A percentile compares a stretch with the other conserved stretches of the same genome.
Conservation (phyloP, 2,797 vertebrate genomes). For the Danio choprae region DNA sequence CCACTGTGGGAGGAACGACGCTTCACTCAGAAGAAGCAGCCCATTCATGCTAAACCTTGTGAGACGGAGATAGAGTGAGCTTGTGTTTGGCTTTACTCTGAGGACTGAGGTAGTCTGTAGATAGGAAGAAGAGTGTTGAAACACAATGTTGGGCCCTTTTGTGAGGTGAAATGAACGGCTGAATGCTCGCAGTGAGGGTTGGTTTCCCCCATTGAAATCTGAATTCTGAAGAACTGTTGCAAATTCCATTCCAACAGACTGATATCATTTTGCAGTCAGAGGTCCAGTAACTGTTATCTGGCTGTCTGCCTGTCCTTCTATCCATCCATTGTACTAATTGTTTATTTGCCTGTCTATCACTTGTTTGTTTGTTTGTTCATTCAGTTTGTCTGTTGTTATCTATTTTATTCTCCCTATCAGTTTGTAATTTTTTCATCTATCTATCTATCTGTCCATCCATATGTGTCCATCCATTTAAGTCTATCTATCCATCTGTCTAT, state of each 20-base stretch:
- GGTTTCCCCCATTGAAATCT: background rate
- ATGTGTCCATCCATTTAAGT: background rate
- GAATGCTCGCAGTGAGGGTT: background rate
- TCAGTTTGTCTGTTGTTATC: background rate
- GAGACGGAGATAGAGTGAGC: conserved; percentile 6
- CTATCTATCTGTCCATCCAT: background rate
- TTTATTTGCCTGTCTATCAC: too few species aligned
- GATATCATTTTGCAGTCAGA: background rate
- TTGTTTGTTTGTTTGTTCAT: background rate
- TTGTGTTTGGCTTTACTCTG: conserved; percentile 23
- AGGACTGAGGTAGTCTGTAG: conserved; percentile 27
- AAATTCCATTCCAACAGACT: background rate
- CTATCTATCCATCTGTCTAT: background rate
- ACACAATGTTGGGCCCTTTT: background rate
- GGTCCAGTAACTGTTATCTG: background rate
- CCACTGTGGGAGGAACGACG: conserved; percentile 71
- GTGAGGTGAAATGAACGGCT: background rate
- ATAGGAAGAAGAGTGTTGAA: conserved; percentile 26
- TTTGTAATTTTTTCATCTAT: background rate
- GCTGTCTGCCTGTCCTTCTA: background rate
- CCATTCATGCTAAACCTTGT: conserved; percentile 69
- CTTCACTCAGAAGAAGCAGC: conserved; percentile 68
- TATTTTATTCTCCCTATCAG: background rate
- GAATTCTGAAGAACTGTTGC: background rate
- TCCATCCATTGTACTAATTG: background rate